Evolutionary conservation across 1,140 invertebrate species (phyloP).

Genomic region (Gryllus bimaculatus): DNA sequence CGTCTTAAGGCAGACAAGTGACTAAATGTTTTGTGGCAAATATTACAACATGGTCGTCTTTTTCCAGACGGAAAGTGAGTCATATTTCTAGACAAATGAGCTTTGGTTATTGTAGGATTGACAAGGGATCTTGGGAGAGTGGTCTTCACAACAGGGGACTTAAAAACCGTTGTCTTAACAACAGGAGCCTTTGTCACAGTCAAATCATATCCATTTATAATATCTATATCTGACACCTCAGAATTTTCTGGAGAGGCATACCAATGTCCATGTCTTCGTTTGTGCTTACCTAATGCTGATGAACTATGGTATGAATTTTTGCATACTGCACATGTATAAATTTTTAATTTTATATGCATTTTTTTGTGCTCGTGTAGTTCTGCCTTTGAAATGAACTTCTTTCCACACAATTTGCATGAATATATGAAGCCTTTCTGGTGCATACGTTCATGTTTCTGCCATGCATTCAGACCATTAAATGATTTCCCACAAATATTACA

Average conservation of each 20-base stretch:
- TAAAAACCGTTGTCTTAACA: slow-evolving; percentile 1
- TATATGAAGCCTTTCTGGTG: slow-evolving; percentile 28
- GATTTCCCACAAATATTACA: slow-evolving; percentile 16
- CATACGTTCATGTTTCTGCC: slow-evolving; percentile 10
- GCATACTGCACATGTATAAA: slow-evolving; percentile 50
- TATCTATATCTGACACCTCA: neutral
- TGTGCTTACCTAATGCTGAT: slow-evolving; percentile 43
- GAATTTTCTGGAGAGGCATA: slow-evolving; percentile 16
- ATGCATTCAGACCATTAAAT: slow-evolving; percentile 16
- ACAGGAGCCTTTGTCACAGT: neutral
- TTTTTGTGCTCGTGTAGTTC: slow-evolving; percentile 53
- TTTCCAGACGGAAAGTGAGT: neutral
- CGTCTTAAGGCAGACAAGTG: slow-evolving; percentile 32
- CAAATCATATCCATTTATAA: neutral
- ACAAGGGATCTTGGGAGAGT: neutral
- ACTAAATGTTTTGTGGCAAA: slow-evolving; percentile 45
- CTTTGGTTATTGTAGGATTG: slow-evolving; percentile 23
- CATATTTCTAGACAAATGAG: neutral
- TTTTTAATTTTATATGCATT: slow-evolving; percentile 53
- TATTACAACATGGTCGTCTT: slow-evolving; percentile 33
- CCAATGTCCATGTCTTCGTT: slow-evolving; percentile 29
- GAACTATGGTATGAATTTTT: slow-evolving; percentile 49
- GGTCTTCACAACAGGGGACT: slow-evolving; percentile 18
- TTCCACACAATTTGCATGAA: slow-evolving; percentile 50
- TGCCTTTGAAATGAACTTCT: slow-evolving; percentile 45